Percentiles rank a stretch among this genome's conserved stretches.
These are phyloP conservation scores for Drosophila persimilis DNA, from an alignment of 1,140 invertebrate species.

Conservation along the genomic window DNA sequence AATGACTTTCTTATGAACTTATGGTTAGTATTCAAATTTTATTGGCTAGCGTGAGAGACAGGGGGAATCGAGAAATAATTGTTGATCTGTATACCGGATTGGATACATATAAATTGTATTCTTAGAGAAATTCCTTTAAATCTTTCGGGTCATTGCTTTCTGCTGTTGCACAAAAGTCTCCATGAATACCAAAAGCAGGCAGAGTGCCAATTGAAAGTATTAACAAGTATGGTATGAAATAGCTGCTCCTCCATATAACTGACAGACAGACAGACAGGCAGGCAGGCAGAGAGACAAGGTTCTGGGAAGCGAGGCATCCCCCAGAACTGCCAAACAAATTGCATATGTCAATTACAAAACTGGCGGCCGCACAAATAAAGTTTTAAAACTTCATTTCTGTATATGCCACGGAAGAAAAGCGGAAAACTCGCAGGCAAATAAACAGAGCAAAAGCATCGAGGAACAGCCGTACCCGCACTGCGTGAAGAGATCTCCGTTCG, in stretches of 20 bases:
- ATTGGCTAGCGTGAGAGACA: background rate
- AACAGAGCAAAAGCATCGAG: conserved; percentile 11
- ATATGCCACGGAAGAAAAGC: conserved; percentile 23
- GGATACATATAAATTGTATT: too few species aligned
- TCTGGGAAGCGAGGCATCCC: background rate
- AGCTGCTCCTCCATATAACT: background rate
- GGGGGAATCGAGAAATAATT: too few species aligned
- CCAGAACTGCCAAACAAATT: conserved; percentile 49
- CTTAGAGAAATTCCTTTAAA: too few species aligned
- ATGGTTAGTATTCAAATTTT: background rate
- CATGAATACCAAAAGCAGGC: conserved; percentile 15
- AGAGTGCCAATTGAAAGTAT: too few species aligned
- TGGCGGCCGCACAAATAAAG: conserved; percentile 36
- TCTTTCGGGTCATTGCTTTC: background rate
- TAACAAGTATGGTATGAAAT: conserved; percentile 1
- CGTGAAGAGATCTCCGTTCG: conserved; percentile 2
- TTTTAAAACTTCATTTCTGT: conserved; percentile 59
- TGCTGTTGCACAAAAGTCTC: conserved; percentile 1
- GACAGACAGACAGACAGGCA: background rate
- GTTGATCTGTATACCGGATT: too few species aligned
- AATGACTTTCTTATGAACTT: too few species aligned
- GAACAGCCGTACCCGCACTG: background rate
- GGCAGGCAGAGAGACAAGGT: background rate
- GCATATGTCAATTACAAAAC: conserved; percentile 76
- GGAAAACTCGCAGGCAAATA: conserved; percentile 33